phyloP scores from a whole-genome alignment of 2,888 invertebrate genomes.

The Oscheius sp. region DNA sequence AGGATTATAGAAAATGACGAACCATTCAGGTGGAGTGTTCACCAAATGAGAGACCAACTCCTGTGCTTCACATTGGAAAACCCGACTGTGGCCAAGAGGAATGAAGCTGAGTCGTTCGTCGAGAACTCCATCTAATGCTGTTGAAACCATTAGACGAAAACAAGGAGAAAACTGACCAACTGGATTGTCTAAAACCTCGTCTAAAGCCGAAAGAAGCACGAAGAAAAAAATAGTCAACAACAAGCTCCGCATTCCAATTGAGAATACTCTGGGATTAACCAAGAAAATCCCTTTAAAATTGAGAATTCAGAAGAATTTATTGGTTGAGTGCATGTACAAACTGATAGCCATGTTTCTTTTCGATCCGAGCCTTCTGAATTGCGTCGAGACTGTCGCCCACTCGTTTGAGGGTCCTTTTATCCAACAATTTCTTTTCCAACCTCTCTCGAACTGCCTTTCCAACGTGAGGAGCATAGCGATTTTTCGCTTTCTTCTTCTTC shows the following conservation, averaged over 20 bases:
- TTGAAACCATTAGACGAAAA: too few species aligned
- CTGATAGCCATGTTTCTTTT: slow-evolving; percentile 48
- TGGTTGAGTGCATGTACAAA: slow-evolving; percentile 35
- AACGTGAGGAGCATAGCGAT: slow-evolving; percentile 27
- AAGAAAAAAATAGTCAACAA: too few species aligned
- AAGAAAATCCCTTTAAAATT: too few species aligned
- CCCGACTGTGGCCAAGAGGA: not conserved
- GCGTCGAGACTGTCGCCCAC: slow-evolving; percentile 58
- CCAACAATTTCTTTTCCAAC: slow-evolving; percentile 59
- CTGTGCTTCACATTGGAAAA: not conserved
- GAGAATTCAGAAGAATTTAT: not conserved
- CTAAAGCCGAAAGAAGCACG: too few species aligned
- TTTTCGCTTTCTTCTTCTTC: slow-evolving; percentile 36
- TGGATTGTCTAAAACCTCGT: too few species aligned
- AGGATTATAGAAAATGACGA: not conserved
- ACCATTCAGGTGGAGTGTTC: not conserved
- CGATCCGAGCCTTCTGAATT: slow-evolving; percentile 44
- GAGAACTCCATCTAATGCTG: not conserved
- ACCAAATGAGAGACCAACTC: not conserved
- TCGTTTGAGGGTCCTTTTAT: slow-evolving; percentile 58
- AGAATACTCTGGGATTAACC: too few species aligned
- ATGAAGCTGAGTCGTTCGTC: slow-evolving; percentile 9
- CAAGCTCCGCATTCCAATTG: too few species aligned
- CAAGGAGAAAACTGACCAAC: too few species aligned
- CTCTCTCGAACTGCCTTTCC: slow-evolving; percentile 42